These are phyloP conservation scores for Anser cygnoides DNA, from an alignment of 2,113 vertebrate genomes.

Conservation along the genomic window DNA sequence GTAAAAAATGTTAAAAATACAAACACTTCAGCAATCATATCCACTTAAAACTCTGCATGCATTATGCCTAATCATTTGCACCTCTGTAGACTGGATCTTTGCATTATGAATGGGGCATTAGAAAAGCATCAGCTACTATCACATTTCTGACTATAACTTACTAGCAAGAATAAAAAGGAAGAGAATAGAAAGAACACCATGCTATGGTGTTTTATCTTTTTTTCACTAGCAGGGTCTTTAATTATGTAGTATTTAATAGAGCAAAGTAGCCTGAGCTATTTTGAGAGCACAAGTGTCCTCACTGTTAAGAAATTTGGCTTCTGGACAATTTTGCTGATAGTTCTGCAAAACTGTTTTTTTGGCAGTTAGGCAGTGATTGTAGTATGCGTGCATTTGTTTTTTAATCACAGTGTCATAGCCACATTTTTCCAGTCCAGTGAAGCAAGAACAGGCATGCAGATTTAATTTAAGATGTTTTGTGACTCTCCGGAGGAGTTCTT, in stretches of 20 bases:
- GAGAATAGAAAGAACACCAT: background rate
- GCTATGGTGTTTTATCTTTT: background rate
- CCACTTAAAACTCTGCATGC: background rate
- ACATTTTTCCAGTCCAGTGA: slow-evolving; percentile 51
- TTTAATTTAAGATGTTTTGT: slow-evolving; percentile 48
- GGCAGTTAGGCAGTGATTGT: slow-evolving; percentile 9
- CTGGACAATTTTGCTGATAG: slow-evolving; percentile 49
- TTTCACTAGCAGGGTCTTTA: slow-evolving; percentile 4
- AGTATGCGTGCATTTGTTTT: slow-evolving; percentile 19
- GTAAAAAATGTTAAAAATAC: background rate
- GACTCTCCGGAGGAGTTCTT: background rate
- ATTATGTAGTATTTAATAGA: background rate
- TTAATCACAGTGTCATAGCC: slow-evolving; percentile 49
- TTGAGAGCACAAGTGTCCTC: background rate
- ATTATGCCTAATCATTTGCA: background rate
- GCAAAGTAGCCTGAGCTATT: slow-evolving; percentile 27
- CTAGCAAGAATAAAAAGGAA: background rate
- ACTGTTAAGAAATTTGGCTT: slow-evolving; percentile 41
- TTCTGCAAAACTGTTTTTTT: slow-evolving; percentile 48
- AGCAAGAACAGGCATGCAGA: slow-evolving; percentile 30
- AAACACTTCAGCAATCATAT: background rate
- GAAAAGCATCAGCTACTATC: background rate
- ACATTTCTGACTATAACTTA: background rate
- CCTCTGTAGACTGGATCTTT: background rate
- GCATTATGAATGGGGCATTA: background rate